Conservation (phyloP, 2,888 invertebrate genomes). For the Chrysotoxum bicinctum region DNA sequence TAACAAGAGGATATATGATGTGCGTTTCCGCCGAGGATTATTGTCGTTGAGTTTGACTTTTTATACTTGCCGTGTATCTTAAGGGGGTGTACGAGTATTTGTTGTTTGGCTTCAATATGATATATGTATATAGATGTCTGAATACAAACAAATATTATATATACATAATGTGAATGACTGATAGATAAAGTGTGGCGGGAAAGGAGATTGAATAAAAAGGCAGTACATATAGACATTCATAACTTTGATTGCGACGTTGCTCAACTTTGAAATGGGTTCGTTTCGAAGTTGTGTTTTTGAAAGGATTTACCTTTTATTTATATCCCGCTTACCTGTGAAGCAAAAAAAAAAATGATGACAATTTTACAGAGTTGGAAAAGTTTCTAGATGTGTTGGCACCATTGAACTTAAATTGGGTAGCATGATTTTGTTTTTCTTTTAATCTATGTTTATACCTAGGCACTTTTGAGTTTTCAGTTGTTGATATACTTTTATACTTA, state of each 20-base stretch:
- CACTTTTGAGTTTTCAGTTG: no score
- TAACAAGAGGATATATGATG: slow-evolving; percentile 44
- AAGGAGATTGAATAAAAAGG: slow-evolving; percentile 18
- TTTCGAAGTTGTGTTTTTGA: slow-evolving; percentile 27
- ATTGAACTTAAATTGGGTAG: slow-evolving; percentile 14
- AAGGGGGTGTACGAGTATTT: not conserved
- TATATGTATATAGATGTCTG: not conserved
- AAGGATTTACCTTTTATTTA: slow-evolving; percentile 31
- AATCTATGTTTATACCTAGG: no score
- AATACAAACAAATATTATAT: not conserved
- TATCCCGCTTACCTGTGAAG: not conserved
- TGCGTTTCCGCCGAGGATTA: slow-evolving; percentile 59
- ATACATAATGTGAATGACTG: no score
- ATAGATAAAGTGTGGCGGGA: not conserved
- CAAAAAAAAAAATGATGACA: not conserved
- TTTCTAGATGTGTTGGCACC: slow-evolving; percentile 17
- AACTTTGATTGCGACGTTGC: not conserved
- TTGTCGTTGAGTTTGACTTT: slow-evolving; percentile 57
- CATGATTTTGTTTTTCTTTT: not conserved
- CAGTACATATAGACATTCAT: not conserved
- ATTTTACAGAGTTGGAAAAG: slow-evolving; percentile 17
- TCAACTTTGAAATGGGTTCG: slow-evolving; percentile 19
- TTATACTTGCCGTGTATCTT: slow-evolving; percentile 50
- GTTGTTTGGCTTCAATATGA: slow-evolving; percentile 10
- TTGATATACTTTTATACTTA: no score